Evolutionary conservation across 2,113 vertebrate species (phyloP).

Genomic region (Chrysemys picta): DNA sequence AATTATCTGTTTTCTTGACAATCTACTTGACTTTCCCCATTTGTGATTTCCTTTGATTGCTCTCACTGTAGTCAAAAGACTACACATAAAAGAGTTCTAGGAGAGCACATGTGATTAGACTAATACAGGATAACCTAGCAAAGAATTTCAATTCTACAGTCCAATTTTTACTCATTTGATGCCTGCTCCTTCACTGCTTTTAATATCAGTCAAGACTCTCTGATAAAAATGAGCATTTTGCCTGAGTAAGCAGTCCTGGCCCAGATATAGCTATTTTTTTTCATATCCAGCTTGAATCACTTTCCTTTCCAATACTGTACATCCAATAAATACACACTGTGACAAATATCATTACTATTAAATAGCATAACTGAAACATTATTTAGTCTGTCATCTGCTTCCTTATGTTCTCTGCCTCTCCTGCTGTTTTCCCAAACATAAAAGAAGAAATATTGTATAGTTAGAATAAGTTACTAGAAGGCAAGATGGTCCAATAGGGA

Average conservation of each 20-base stretch:
- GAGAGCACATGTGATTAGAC: neutral
- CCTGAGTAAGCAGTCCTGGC: neutral
- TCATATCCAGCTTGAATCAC: neutral
- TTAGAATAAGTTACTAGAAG: neutral
- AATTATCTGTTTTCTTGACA: neutral
- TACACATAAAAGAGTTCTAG: neutral
- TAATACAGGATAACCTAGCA: neutral
- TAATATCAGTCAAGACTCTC: neutral
- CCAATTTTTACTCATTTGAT: neutral
- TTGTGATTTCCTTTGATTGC: neutral
- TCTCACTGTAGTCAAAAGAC: neutral
- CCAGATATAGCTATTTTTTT: neutral
- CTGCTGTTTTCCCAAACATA: neutral
- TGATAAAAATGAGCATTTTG: neutral
- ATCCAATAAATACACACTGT: neutral
- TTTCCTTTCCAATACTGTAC: constrained; percentile 3
- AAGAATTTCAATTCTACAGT: neutral
- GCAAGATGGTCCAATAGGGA: neutral
- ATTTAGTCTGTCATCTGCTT: neutral
- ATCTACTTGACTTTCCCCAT: neutral
- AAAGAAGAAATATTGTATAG: neutral
- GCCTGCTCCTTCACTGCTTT: neutral
- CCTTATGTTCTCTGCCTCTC: neutral
- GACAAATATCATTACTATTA: constrained; percentile 16
- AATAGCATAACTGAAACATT: neutral